phyloP scores from a whole-genome alignment of 2,888 invertebrate genomes.

The Gandaritis pyraliata region DNA sequence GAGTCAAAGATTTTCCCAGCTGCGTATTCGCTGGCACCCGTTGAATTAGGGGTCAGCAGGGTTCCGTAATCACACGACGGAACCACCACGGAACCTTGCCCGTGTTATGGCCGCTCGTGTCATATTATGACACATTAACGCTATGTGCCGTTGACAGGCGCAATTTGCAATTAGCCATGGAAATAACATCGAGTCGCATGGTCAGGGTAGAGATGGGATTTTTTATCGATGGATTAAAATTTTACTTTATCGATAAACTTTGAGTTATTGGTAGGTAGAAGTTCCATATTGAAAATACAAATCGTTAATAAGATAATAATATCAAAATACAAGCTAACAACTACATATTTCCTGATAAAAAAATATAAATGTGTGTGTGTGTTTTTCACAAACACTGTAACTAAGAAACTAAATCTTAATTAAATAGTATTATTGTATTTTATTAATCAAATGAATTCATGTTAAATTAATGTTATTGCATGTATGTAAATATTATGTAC shows the following conservation, averaged over 20 bases:
- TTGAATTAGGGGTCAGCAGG: conserved; percentile 49
- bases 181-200: conserved; percentile 65
- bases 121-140: conserved; percentile 80
- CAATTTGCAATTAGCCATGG: conserved; percentile 83
- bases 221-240: conserved; percentile 10
- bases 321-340: too few species aligned
- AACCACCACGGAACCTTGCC: conserved; percentile 47
- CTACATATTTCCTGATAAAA: too few species aligned
- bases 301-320: too few species aligned
- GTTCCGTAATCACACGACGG: conserved; percentile 49
- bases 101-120: conserved; percentile 47
- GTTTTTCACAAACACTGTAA: too few species aligned
- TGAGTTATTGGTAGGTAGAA: background rate
- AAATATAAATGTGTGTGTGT: too few species aligned
- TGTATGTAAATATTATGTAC: background rate
- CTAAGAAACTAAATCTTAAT: too few species aligned
- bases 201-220: conserved; percentile 51
- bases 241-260: conserved; percentile 6
- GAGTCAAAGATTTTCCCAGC: conserved; percentile 27
- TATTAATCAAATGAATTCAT: too few species aligned
- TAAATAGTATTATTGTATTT: too few species aligned
- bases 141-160: conserved; percentile 72
- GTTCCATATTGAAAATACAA: too few species aligned
- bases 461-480: too few species aligned
- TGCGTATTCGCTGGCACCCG: conserved; percentile 36